Base-by-base conservation (phyloP, 1,140 invertebrate species). In the Neocloeon triangulifer region DNA sequence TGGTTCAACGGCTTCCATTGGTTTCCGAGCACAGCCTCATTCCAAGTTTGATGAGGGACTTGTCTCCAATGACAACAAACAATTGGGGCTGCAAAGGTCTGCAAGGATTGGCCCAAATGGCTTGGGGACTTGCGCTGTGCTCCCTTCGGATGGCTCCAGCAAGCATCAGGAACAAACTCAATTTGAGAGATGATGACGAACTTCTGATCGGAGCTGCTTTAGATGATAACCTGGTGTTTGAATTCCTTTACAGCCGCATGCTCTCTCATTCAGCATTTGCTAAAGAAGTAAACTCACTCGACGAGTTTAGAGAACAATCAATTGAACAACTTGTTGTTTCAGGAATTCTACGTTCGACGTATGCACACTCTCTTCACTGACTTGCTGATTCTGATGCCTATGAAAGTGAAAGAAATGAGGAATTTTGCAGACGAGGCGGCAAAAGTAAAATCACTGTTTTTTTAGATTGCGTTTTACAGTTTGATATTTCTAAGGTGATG, bases 351-450 rank as follows among this genome's bases (percentile, higher is more conserved):
- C 42, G 56, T 84, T 39, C 65, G 75, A 25, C 64, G 80, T 30
- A 59, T 94, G 20, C 89, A 96, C 49, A 63, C 65, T 8, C 48
- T 95, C 2, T 62, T 95, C 26, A 85, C 81, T 1, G 88, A 95
- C 50, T 92, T 96, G 41, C 86, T 95, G 32, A 69, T 82, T 28
- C 59, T 80, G 20, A 85, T 94, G 81, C 86, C 89, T 20, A 58
- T 85, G 19, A 92, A 92, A 56, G 68, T 78, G 0, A 80, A 79
- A 49, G 80, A 82, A 46, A 51, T 88, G 26, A 55, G 76, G 25
- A 74, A 72, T 41, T 62, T 76, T 40, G 85, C 84, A 0, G 86
- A 94, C 50, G 88, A 95, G 53, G 70, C 75, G 1, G 79, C 82
- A 13, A 6, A 9, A 8, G 10, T 10, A 30, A 30, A 18, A 10